Evolutionary conservation across 2,797 vertebrate genomes (phyloP), one percentile per base, ranked within the genome.

Genomic region (Tinamus major): DNA sequence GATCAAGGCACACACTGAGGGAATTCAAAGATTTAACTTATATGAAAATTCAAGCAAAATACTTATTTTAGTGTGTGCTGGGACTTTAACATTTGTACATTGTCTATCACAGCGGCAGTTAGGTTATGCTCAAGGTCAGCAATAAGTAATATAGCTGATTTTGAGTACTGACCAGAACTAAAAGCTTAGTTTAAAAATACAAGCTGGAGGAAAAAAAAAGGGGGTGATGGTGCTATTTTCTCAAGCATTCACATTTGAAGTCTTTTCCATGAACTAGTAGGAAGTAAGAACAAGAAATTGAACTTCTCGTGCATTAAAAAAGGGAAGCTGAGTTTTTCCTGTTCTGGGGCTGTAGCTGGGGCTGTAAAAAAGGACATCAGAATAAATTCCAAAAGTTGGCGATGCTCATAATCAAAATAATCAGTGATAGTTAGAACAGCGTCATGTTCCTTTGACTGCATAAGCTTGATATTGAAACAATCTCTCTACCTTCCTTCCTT

Each of bases 401-500:
- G 72, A 15, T 55, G 29, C 11, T 87, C 0, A 2, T 64, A 79
- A 72, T 15, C 71, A 42, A 87, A 94, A 70, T 39, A 58, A 70
- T 27, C 74, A 61, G 59, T 72, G 74, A 42, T 33, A 78, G 76
- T 2, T 78, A 67, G 84, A 93, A 79, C 24, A 79, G 19, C 42
- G 74, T 61, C 69, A 83, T 1, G 0, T 87, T 92, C 79, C 44
- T 92, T 72, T 83, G 69, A 39, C 72, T 89, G 49, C 33, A n/a
- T 76, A 81, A 70, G 63, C 89, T 94, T 56, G 79, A 81, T 94
- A 92, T 67, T 92, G 79, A 91, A 93, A 93, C 80, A 78, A 56
- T 64, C 46, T 89, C 39, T 6, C 79, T 84, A 63, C 18, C 51
- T 91, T 91, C 11, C 26, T 76, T 87, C 20, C 59, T 92, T 27